Evolutionary conservation across 2,888 invertebrate species (phyloP).

Genomic region (Eledona agricola): DNA sequence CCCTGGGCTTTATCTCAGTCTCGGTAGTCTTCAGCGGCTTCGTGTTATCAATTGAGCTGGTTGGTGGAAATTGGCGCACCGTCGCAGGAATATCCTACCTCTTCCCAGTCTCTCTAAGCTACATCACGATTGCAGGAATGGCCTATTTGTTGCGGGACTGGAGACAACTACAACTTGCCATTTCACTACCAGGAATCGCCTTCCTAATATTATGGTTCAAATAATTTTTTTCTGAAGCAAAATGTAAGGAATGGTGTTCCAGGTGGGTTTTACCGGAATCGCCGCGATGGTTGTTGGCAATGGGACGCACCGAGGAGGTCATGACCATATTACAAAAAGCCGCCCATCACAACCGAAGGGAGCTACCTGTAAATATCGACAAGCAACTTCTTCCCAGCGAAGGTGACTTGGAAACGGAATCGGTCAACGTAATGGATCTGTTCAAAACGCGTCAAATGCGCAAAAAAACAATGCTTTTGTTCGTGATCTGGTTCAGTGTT

Average conservation of each 20-base stretch:
- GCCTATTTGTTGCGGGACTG: conserved; percentile 77
- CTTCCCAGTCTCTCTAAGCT: conserved; percentile 80
- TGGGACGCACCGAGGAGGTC: conserved; percentile 77
- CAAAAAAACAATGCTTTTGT: conserved; percentile 75
- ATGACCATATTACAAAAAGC: conserved; percentile 72
- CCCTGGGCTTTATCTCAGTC: conserved; percentile 81
- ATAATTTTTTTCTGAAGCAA: conserved; percentile 49
- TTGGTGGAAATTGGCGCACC: conserved; percentile 82
- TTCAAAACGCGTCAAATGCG: conserved; percentile 72
- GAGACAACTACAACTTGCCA: conserved; percentile 75
- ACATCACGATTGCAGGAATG: conserved; percentile 76
- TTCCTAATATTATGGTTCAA: conserved; percentile 72
- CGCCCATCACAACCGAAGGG: conserved; percentile 71
- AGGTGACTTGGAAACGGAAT: conserved; percentile 59
- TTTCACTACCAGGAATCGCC: conserved; percentile 77
- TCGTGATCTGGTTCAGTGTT: conserved; percentile 80
- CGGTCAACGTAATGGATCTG: conserved; percentile 70
- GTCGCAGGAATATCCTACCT: conserved; percentile 83
- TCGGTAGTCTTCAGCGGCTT: conserved; percentile 84
- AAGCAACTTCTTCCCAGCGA: conserved; percentile 69
- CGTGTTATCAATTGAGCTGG: conserved; percentile 80
- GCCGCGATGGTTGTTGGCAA: conserved; percentile 78
- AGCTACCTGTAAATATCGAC: conserved; percentile 74
- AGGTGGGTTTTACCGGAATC: conserved; percentile 84
- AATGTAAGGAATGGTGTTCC: conserved; percentile 32